Base-by-base conservation (phyloP, 2,888 invertebrate species). In the Autographa pulchrina region DNA sequence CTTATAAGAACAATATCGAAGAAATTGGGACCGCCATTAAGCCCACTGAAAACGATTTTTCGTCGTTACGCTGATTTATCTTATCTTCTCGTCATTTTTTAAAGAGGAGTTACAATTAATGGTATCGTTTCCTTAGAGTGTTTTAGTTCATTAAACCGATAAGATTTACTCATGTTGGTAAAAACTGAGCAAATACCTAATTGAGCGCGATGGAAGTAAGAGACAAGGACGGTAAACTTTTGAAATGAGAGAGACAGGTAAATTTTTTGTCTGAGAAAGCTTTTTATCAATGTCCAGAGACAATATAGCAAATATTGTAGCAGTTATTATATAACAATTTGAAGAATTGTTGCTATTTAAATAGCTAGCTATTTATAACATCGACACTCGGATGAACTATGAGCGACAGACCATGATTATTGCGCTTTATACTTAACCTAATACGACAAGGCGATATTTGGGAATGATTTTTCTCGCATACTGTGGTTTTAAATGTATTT, bases 1-100 rank as follows among this genome's bases (percentile, higher is more conserved):
- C 43, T 70, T 32, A 18, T 66, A 62, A 64, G 68, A 70, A 77
- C 64, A 72, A 77, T 74, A 78, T 78, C 16, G 66, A 78, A 78
- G 74, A 70, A 77, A 79, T 71, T 74, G 78, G 70, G 63, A 77
- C 74, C 75, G 83, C 79, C 77, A 82, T 84, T 75, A 80, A 72
- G 62, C 65, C 62, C 64, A 72, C 64, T 61, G 75, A 70, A 78
- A 74, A 73, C 68, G 63, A 75, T 76, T 72, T 78, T 75, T 78
- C 48, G 64, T 74, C 68, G 64, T 70, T 71, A 66, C 68, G 38
- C 62, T 73, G 78, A 82, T 80, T 80, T 80, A 78, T 81, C 60
- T 69, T 54, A 48, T 54, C 25, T 68, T 58, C 25, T 68, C 62
- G 54, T 70, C 52, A 63, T 73, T 59, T 48, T 62, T 62, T 63